Percentiles rank a stretch among this genome's conserved stretches.
These are phyloP conservation scores for Drosophila grimshawi DNA, from an alignment of 1,140 invertebrate species.

Conservation along the genomic window DNA sequence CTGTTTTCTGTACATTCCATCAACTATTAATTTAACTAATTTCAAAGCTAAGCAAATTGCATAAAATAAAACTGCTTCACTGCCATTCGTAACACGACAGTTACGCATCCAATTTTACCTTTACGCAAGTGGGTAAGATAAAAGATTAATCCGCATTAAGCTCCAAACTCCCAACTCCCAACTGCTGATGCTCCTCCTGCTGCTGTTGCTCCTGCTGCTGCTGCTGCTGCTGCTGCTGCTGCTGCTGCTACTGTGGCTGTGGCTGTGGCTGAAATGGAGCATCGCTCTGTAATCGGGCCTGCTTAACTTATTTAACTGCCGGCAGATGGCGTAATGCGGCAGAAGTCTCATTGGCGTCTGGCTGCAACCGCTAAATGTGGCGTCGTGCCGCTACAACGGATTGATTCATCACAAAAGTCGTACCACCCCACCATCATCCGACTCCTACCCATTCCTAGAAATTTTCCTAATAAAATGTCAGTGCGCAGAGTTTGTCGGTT, in stretches of 20 bases:
- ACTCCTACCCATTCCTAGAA: neutral
- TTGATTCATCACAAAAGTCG: constrained; percentile 34
- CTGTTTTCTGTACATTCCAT: no score
- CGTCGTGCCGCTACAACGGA: constrained; percentile 1
- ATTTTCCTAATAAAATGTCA: constrained; percentile 17
- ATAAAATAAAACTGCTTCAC: no score
- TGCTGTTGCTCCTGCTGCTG: neutral
- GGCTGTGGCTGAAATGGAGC: neutral
- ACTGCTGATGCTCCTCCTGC: neutral
- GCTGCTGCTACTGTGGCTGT: neutral
- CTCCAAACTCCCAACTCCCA: neutral
- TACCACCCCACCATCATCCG: neutral
- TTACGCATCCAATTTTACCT: neutral
- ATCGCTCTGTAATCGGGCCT: constrained; percentile 18
- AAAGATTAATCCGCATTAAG: constrained; percentile 25
- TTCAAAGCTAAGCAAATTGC: no score
- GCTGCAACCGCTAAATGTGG: constrained; percentile 24
- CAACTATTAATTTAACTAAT: no score
- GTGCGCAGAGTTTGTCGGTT: no score
- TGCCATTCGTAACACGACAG: no score
- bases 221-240: neutral
- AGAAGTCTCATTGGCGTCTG: constrained; percentile 16
- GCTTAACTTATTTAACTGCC: constrained; percentile 33
- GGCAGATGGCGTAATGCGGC: constrained; percentile 35
- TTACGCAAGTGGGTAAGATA: neutral